Evolutionary conservation across 2,888 invertebrate genomes (phyloP), one percentile per base, ranked within the genome.

Genomic region (Athalia circularis): DNA sequence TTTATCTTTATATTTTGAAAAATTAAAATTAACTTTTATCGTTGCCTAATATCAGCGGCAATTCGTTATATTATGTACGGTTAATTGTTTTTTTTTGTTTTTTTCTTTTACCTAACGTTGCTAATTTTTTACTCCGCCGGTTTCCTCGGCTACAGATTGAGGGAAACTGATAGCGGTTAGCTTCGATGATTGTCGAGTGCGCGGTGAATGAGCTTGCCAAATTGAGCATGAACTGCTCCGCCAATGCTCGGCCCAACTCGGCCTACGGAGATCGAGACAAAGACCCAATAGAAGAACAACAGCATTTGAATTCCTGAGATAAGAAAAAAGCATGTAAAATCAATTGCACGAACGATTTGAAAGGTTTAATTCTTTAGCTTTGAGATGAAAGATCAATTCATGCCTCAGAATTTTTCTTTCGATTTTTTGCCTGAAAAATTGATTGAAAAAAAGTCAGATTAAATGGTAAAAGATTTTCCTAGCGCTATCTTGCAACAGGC

Each of bases 141-240:
- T 70, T 4, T 29, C 8, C 5, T 9, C 45, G n/a, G 47, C 15
- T 52, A 15, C 72, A 13, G 45, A 59, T 13, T 13, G 9, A 6
- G 9, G 13, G n/a, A 13, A 59, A 72, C 57, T 43, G 59, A 57
- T 45, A 57, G 72, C 59, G 57, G 47, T 45, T 9, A 5, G 45
- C 29, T 59, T 13, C 57, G 9, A 8, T 57, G 45, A 72, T 59
- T 72, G 47, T 8, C 47, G 57, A 57, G 59, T 15, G 47, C 13
- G 68, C 43, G 4, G 48, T 57, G 57, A 43, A 72, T 72, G 72
- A 72, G 72, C 47, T 72, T 57, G 72, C 45, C 6, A 59, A 72
- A 72, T 72, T 72, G 72, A 72, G 59, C 47, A 45, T 13, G 47
- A 57, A n/a, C 13, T 29, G 29, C 29, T 29, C 29, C 29, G 29